Evolutionary conservation across 2,888 invertebrate species (phyloP).

Genomic region (Ptilodon capucinus): DNA sequence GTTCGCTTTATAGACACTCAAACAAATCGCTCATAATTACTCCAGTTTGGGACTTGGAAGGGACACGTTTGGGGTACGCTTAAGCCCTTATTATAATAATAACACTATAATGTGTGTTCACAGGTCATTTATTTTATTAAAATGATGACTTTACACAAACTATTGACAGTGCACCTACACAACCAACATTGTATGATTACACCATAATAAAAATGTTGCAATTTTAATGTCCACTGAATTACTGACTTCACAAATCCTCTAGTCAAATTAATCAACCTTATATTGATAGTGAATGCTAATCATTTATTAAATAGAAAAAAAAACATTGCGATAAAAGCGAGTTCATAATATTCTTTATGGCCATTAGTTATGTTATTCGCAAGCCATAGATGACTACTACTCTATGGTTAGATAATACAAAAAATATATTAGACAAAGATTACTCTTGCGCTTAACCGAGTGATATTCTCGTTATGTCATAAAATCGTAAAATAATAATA

Average conservation of each 20-base stretch:
- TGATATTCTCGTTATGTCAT: conserved; percentile 52
- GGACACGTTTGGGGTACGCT: no score
- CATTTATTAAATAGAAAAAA: conserved; percentile 56
- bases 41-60: no score
- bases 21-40: no score
- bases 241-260: conserved; percentile 5
- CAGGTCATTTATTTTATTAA: conserved; percentile 74
- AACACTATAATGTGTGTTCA: conserved; percentile 51
- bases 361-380: conserved; percentile 80
- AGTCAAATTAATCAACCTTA: conserved; percentile 26
- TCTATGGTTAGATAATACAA: conserved; percentile 78
- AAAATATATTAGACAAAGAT: conserved; percentile 68
- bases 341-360: conserved; percentile 73
- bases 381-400: conserved; percentile 75
- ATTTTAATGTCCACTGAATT: conserved; percentile 1
- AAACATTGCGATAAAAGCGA: conserved; percentile 79
- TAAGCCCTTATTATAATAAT: neutral
- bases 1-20: no score
- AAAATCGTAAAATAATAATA: conserved; percentile 42
- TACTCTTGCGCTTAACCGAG: conserved; percentile 57
- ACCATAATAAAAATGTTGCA: conserved; percentile 10
- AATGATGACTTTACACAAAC: conserved; percentile 63
- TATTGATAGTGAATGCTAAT: conserved; percentile 30
- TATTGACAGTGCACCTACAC: conserved; percentile 54
- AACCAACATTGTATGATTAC: conserved; percentile 38